A percentile compares a stretch with the other conserved stretches of the same genome.
phyloP scores from a whole-genome alignment of 2,113 vertebrate species.

The Prolemur simus region DNA sequence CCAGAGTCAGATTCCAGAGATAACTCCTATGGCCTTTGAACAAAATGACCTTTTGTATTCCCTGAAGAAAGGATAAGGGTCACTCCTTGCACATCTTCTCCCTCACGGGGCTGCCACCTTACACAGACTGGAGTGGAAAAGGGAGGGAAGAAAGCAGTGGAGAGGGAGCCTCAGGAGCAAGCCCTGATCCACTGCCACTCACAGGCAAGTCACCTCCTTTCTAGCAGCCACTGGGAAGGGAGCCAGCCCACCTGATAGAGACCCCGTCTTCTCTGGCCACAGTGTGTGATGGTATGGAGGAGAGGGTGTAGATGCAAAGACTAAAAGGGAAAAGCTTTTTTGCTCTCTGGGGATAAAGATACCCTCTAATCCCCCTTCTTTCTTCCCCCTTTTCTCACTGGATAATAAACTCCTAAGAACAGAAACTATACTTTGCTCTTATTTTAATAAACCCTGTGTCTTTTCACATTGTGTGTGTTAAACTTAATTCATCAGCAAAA shows the following conservation, averaged over 20 bases:
- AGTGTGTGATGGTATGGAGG: neutral
- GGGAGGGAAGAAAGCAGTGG: neutral
- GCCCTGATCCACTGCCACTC: neutral
- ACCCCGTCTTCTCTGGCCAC: neutral
- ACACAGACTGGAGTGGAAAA: neutral
- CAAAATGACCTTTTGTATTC: neutral
- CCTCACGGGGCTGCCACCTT: neutral
- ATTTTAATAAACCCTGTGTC: neutral
- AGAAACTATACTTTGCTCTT: neutral
- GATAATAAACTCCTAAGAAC: neutral
- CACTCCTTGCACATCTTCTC: neutral
- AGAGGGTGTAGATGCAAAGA: neutral
- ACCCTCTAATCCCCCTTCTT: neutral
- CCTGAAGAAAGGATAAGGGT: neutral
- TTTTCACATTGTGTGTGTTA: conserved; percentile 4
- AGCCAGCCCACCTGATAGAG: neutral
- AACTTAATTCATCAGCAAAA: conserved; percentile 17
- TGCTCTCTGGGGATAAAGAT: neutral
- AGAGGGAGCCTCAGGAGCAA: neutral
- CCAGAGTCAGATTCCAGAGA: neutral
- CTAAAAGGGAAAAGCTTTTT: neutral
- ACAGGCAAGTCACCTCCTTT: neutral
- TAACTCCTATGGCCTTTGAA: neutral
- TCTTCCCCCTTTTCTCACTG: neutral
- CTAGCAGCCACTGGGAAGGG: neutral